These are phyloP conservation scores for Lycaon pictus DNA, from an alignment of 2,113 vertebrate species.

Conservation along the genomic window DNA sequence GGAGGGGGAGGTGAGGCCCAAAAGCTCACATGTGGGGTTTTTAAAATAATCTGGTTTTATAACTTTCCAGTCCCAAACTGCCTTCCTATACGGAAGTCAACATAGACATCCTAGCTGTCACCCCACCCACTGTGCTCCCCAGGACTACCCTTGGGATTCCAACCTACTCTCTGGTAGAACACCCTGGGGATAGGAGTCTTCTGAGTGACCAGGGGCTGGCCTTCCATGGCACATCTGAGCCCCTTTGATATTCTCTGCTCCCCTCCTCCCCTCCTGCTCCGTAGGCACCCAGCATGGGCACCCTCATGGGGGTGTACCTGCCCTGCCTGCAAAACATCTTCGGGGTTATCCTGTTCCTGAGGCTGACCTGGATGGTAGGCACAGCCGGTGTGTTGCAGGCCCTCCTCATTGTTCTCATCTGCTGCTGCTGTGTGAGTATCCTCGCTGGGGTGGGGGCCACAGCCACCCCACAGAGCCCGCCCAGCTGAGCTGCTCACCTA, in stretches of 20 bases:
- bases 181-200: neutral
- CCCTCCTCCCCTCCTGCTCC: neutral
- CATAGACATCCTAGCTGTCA: neutral
- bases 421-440: constrained; percentile 97
- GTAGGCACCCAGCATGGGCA: constrained; percentile 98
- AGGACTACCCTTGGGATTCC: neutral
- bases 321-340: constrained; percentile 99
- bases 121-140: neutral
- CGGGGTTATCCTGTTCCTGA: constrained; percentile 97
- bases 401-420: constrained; percentile 96
- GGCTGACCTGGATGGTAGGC: constrained; percentile 98
- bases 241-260: neutral
- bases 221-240: neutral
- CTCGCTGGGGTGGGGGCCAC: accelerated
- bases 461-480: neutral
- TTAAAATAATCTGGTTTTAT: constrained; percentile 20
- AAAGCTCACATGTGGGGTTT: neutral
- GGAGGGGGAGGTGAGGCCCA: neutral
- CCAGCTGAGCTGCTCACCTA: constrained; percentile 30
- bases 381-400: constrained; percentile 96
- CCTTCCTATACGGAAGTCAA: neutral
- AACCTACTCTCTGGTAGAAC: neutral
- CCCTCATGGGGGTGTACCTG: constrained; percentile 98
- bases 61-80: neutral
- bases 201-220: neutral